Evolutionary conservation across 1,140 invertebrate species (phyloP), one percentile per base, ranked within the genome.

Genomic region (Bombus breviceps): DNA sequence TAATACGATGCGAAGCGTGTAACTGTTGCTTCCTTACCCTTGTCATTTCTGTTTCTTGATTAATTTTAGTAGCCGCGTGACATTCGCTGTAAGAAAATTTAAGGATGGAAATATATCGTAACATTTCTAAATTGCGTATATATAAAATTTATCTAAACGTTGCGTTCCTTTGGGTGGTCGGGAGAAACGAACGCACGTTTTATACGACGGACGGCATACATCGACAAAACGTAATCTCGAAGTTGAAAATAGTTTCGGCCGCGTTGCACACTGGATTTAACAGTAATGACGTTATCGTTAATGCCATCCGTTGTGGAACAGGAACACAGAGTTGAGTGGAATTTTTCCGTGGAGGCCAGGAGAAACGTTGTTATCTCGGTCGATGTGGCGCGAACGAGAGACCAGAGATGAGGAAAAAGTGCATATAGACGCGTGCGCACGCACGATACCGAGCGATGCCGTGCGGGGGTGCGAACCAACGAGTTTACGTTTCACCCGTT

Each of bases 401-500:
- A 81, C 66, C 85, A 87, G 82, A 47, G 74, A 83, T 53, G 39
- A 81, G 37, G 81, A 57, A 8, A 39, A 12, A n/a, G 25, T 12
- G 12, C 41, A n/a, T 12, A 34, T 22, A 22, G 37, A 71, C 32
- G 73, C 47, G 41, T 71, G 71, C 34, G n/a, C 25, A 28, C 72
- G 37, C 18, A 15, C 47, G 73, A 64, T 81, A 74, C 28, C 80
- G 88, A 69, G 73, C 72, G 66, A 59, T 73, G 69, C 34, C 73
- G 47, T 22, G 18, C 47, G 47, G 81, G 81, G 81, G 89, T 82
- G 86, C 86, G 86, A 90, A 87, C 88, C 91, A 90, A 92, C 89
- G 87, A 93, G 92, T 93, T 93, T 92, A 89, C 89, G 92, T 92
- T 92, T 92, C 88, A 90, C 89, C 90, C 90, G 89, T 89, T 88